These are phyloP conservation scores for Colletes gigas DNA, from an alignment of 1,140 invertebrate species.

Conservation along the genomic window DNA sequence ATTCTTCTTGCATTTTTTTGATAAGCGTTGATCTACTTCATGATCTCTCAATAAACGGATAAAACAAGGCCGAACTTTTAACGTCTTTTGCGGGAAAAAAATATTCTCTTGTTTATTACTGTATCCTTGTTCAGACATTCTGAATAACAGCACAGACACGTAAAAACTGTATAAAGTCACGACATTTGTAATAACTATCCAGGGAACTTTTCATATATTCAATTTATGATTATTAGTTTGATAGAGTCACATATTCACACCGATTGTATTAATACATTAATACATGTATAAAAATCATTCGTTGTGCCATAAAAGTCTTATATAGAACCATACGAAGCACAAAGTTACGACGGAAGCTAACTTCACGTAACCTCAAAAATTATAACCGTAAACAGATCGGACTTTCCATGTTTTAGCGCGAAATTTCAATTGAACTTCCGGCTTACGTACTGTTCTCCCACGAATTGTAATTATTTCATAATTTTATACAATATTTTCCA, in stretches of 20 bases:
- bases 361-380: conserved; percentile 64
- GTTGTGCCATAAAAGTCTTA: conserved; percentile 16
- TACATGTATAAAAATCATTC: conserved; percentile 11
- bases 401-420: conserved; percentile 62
- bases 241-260: conserved; percentile 11
- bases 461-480: not conserved
- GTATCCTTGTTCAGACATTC: conserved; percentile 44
- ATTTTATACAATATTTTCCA: not conserved
- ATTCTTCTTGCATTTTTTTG: conserved; percentile 75
- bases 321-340: conserved; percentile 14
- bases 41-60: conserved; percentile 74
- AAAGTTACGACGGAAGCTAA: conserved; percentile 39
- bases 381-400: conserved; percentile 55
- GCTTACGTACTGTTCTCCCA: not conserved
- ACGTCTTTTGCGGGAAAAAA: conserved; percentile 32
- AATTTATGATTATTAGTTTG: conserved; percentile 8
- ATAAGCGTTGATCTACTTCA: conserved; percentile 72
- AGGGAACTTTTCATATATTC: conserved; percentile 7
- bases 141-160: conserved; percentile 6
- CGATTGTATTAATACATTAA: not conserved
- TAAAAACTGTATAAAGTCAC: conserved; percentile 15
- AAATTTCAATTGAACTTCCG: conserved; percentile 60
- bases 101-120: conserved; percentile 19
- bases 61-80: conserved; percentile 70
- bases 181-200: not conserved